Evolutionary conservation across 23 tunicate genomes (phyloP).

Genomic region (Phallusia fumigata): DNA sequence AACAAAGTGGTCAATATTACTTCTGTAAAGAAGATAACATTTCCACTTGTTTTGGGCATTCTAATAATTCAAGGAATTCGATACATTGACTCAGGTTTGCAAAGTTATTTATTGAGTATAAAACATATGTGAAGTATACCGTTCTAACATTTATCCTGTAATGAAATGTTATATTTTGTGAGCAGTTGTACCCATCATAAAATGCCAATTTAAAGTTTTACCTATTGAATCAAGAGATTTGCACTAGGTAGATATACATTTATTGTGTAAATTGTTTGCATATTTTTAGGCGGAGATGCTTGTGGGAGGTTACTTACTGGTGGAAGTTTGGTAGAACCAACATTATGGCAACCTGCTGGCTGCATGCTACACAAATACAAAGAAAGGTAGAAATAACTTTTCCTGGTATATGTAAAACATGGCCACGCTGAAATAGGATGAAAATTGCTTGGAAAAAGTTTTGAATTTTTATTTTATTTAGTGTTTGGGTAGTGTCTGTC

Average conservation of each 20-base stretch:
- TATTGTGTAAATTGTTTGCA: too few species aligned
- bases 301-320: constrained; percentile 52
- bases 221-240: too few species aligned
- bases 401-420: background rate
- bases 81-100: constrained; percentile 9
- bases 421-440: too few species aligned
- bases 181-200: too few species aligned
- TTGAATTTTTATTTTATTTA: too few species aligned
- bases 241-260: background rate
- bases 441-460: too few species aligned
- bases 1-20: constrained; percentile 30
- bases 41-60: constrained; percentile 21
- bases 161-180: too few species aligned
- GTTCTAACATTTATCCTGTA: too few species aligned
- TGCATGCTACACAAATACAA: constrained; percentile 78
- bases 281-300: constrained; percentile 31
- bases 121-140: too few species aligned
- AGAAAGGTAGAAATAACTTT: constrained; percentile 21
- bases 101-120: background rate
- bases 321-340: constrained; percentile 51
- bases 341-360: constrained; percentile 73
- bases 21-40: constrained; percentile 29
- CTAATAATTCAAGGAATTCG: constrained; percentile 25
- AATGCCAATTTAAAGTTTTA: too few species aligned
- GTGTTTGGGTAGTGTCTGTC: too few species aligned